A percentile compares a stretch with the other conserved stretches of the same genome.
phyloP scores from a whole-genome alignment of 2,888 invertebrate species.

The Ochropacha duplaris region DNA sequence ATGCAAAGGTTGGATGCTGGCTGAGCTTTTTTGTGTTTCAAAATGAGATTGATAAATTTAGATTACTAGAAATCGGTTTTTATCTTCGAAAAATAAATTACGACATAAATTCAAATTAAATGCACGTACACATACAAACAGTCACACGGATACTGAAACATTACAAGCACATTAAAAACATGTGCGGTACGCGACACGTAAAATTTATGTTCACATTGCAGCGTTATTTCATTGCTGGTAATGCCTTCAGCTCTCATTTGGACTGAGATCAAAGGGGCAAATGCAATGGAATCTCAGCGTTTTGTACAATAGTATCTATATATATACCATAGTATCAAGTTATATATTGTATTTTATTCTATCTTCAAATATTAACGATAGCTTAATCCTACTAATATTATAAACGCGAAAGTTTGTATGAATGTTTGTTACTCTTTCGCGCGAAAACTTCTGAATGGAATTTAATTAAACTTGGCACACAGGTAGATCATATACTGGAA shows the following conservation, averaged over 20 bases:
- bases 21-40: neutral
- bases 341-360: neutral
- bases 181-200: slow-evolving; percentile 20
- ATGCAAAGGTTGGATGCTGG: too few species aligned
- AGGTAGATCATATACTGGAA: too few species aligned
- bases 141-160: slow-evolving; percentile 30
- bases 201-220: slow-evolving; percentile 13
- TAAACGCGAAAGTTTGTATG: too few species aligned
- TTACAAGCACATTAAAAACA: slow-evolving; percentile 26
- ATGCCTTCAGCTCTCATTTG: slow-evolving; percentile 23
- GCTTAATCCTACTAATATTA: too few species aligned
- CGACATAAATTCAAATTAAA: slow-evolving; percentile 30
- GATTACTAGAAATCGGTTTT: neutral
- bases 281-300: neutral
- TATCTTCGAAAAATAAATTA: slow-evolving; percentile 25
- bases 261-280: slow-evolving; percentile 34
- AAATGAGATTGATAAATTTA: neutral
- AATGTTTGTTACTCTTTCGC: too few species aligned
- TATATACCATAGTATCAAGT: neutral
- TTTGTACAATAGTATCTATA: too few species aligned
- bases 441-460: too few species aligned
- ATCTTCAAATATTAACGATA: neutral
- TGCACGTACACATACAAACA: slow-evolving; percentile 3
- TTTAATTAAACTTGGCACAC: too few species aligned
- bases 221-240: slow-evolving; percentile 19